These are phyloP conservation scores for Abscondita cerata DNA, from an alignment of 2,888 invertebrate genomes.

Conservation along the genomic window DNA sequence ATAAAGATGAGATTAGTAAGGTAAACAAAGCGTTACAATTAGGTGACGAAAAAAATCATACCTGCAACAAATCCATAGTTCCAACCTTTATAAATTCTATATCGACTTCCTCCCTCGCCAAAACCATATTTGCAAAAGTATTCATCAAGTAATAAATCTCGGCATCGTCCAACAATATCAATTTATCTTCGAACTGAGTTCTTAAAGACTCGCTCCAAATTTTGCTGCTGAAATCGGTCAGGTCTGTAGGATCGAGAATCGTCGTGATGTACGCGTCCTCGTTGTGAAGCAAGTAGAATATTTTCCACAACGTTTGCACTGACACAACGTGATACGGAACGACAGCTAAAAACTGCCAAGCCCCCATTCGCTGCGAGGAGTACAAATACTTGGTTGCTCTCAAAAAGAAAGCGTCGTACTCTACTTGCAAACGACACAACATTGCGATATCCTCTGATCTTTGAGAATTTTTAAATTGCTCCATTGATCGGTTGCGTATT, in stretches of 20 bases:
- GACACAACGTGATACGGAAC: constrained; percentile 72
- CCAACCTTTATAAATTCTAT: constrained; percentile 70
- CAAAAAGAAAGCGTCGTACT: constrained; percentile 76
- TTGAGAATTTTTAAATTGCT: constrained; percentile 59
- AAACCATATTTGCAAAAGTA: constrained; percentile 81
- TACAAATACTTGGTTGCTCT: constrained; percentile 74
- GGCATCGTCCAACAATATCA: constrained; percentile 69
- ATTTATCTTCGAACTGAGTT: constrained; percentile 68
- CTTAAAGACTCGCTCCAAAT: constrained; percentile 60
- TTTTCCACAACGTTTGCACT: constrained; percentile 67
- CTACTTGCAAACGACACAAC: constrained; percentile 68
- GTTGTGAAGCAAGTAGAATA: constrained; percentile 69
- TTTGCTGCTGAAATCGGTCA: constrained; percentile 59
- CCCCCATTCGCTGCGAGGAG: constrained; percentile 73
- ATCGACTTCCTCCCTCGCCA: constrained; percentile 67
- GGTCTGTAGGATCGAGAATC: constrained; percentile 47
- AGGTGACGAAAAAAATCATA: constrained; percentile 56
- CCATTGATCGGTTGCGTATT: constrained; percentile 77
- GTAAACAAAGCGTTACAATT: no score
- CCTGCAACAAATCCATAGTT: constrained; percentile 74
- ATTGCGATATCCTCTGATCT: constrained; percentile 59
- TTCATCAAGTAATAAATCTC: constrained; percentile 81
- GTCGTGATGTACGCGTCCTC: constrained; percentile 59
- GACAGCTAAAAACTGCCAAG: constrained; percentile 83
- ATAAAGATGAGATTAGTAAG: no score